These are phyloP conservation scores for Lepeophtheirus salmonis DNA, from an alignment of 1,140 invertebrate species.

Conservation along the genomic window DNA sequence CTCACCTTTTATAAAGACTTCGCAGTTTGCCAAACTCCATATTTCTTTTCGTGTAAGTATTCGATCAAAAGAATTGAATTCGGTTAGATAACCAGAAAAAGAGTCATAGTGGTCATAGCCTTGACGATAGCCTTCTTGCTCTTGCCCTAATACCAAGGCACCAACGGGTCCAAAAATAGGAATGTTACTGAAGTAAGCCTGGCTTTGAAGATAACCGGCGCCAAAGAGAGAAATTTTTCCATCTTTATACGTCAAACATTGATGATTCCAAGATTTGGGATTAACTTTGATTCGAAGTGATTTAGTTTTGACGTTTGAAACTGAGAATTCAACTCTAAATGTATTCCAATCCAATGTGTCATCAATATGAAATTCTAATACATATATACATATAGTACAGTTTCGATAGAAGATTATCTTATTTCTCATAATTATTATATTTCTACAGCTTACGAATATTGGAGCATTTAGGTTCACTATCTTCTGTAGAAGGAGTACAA, in stretches of 20 bases:
- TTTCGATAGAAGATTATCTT: background rate
- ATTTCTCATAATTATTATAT: background rate
- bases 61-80: background rate
- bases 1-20: background rate
- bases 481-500: background rate
- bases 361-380: slow-evolving; percentile 1
- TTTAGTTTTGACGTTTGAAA: slow-evolving; percentile 5
- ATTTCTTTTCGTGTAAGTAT: background rate
- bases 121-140: slow-evolving; percentile 1
- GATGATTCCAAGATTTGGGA: slow-evolving; percentile 3
- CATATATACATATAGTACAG: background rate
- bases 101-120: slow-evolving; percentile 11
- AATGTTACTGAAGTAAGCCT: background rate
- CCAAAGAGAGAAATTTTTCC: background rate
- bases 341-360: background rate
- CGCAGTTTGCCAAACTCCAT: background rate
- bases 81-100: background rate
- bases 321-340: slow-evolving; percentile 1
- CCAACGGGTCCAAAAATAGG: background rate
- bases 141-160: background rate
- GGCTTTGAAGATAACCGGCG: background rate
- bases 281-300: background rate
- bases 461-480: slow-evolving; percentile 2
- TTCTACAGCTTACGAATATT: slow-evolving; percentile 5
- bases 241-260: background rate